Evolutionary conservation across 2,113 vertebrate species (phyloP).

Genomic region (Shinisaurus crocodilurus): DNA sequence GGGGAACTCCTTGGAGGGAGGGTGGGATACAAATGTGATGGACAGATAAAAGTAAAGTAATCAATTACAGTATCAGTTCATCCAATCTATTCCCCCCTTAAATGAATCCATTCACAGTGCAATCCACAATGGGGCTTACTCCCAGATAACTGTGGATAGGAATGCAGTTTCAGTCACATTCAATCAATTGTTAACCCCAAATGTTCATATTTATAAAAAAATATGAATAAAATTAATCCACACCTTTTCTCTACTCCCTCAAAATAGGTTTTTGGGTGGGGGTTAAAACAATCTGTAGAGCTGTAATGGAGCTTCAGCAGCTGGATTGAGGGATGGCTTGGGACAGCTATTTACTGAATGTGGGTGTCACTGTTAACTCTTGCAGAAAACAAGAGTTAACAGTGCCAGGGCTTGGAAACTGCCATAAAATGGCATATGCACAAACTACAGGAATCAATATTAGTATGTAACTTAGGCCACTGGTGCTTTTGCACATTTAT

Average conservation of each 20-base stretch:
- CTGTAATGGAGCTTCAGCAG: background rate
- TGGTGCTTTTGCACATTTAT: background rate
- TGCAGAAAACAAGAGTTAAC: background rate
- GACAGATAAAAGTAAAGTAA: background rate
- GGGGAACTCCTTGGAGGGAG: background rate
- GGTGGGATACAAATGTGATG: background rate
- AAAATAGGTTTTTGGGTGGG: background rate
- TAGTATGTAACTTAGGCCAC: background rate
- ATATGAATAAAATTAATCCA: too few species aligned
- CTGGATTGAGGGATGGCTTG: background rate
- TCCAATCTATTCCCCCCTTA: too few species aligned
- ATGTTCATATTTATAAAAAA: background rate
- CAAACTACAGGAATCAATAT: background rate
- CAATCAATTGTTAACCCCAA: background rate
- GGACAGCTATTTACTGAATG: background rate
- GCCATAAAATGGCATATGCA: background rate
- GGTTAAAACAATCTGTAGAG: background rate
- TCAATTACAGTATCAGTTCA: background rate
- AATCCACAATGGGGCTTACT: too few species aligned
- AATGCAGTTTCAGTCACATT: background rate
- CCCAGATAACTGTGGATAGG: too few species aligned
- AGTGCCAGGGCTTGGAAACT: background rate
- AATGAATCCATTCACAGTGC: too few species aligned
- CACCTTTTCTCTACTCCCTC: background rate
- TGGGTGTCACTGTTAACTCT: background rate